Percentiles rank a stretch among this genome's conserved stretches.
These are phyloP conservation scores for Sipha maydis DNA, from an alignment of 2,888 invertebrate species.

Conservation along the genomic window DNA sequence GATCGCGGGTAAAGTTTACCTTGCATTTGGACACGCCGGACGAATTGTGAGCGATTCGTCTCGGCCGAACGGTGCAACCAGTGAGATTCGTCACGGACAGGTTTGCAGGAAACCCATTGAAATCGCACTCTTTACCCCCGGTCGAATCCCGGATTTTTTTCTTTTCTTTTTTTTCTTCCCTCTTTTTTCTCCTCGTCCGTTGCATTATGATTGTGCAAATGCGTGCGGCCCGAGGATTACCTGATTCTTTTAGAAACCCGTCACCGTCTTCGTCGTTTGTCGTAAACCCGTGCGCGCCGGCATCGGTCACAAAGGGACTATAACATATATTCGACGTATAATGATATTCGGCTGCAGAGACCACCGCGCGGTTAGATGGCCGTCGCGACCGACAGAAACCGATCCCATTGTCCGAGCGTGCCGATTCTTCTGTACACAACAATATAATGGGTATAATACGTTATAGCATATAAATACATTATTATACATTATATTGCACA, in stretches of 20 bases:
- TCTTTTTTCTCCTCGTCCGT: not conserved
- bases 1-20: constrained; percentile 46
- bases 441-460: not conserved
- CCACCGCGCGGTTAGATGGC: constrained; percentile 43
- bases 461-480: not conserved
- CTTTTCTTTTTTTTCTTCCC: not conserved
- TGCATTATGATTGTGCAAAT: constrained; percentile 59
- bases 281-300: not conserved
- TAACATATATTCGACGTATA: not conserved
- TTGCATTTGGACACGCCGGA: constrained; percentile 58
- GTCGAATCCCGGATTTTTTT: not conserved
- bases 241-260: constrained; percentile 34
- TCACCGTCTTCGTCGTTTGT: not conserved
- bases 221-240: constrained; percentile 59
- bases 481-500: not conserved
- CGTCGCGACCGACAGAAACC: constrained; percentile 12
- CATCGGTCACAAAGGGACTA: not conserved
- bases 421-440: constrained; percentile 5
- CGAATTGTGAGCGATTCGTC: constrained; percentile 58
- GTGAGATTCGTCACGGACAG: constrained; percentile 57
- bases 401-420: constrained; percentile 56
- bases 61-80: constrained; percentile 34
- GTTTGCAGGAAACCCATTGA: constrained; percentile 61
- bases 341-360: constrained; percentile 18
- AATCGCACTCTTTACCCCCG: constrained; percentile 31